These are phyloP conservation scores for Pycnonotus jocosus DNA, from an alignment of 2,113 vertebrate species.

Conservation along the genomic window DNA sequence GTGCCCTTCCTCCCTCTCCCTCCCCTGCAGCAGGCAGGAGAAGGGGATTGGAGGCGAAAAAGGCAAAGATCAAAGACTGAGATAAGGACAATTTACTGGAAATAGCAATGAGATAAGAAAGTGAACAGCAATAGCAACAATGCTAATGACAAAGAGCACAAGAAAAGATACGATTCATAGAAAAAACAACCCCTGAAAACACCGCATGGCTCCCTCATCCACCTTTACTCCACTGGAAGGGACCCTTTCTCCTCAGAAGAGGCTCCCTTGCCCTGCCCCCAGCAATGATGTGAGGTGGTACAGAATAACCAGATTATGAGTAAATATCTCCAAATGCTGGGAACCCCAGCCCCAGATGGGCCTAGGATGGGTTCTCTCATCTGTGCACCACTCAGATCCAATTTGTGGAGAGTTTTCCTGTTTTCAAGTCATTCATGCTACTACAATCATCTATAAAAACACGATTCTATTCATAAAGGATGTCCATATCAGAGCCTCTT, in stretches of 20 bases:
- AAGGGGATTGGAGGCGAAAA: neutral
- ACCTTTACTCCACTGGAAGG: neutral
- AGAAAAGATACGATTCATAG: neutral
- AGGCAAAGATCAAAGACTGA: neutral
- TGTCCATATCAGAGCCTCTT: neutral
- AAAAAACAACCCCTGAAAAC: neutral
- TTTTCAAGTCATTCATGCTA: neutral
- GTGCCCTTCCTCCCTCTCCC: too few species aligned
- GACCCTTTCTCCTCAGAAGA: neutral
- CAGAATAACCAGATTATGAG: neutral
- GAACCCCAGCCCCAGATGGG: neutral
- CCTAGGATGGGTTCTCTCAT: neutral
- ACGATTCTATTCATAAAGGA: neutral
- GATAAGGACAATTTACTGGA: neutral
- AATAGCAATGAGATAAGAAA: neutral
- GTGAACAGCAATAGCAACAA: fast-evolving
- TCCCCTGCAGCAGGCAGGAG: neutral
- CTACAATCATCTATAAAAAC: neutral
- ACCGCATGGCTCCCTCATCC: fast-evolving
- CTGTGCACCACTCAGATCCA: neutral
- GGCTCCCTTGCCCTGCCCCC: fast-evolving
- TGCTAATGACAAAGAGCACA: neutral
- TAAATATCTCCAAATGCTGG: neutral
- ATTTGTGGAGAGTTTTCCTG: neutral
- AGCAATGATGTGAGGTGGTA: neutral